Percentiles rank a stretch among this genome's conserved stretches.
Evolutionary conservation across 37 sponge, comb jelly and placozoan species (phyloP).

Genomic region (Lycopodina hypogea): DNA sequence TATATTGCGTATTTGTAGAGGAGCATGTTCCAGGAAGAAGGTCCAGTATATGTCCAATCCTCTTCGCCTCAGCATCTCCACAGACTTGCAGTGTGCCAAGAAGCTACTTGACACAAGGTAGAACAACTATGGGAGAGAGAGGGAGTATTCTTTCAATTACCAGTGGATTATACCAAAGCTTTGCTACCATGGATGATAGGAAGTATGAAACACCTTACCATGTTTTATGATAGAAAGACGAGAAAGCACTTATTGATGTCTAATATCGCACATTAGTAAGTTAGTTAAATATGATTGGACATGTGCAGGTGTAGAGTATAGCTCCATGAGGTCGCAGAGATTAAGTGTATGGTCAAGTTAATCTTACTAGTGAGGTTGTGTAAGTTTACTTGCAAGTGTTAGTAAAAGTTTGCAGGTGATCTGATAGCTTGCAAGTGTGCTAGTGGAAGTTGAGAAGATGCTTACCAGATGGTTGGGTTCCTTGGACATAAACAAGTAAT

Average conservation of each 20-base stretch:
- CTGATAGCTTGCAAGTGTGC: no score
- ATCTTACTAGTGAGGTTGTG: no score
- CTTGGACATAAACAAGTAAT: slow-evolving; percentile 49
- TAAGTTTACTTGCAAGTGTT: no score
- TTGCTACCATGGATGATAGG: neutral
- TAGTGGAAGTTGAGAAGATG: neutral
- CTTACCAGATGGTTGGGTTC: slow-evolving; percentile 71
- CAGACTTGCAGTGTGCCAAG: slow-evolving; percentile 29
- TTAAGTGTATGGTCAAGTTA: no score
- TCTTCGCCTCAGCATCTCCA: slow-evolving; percentile 55
- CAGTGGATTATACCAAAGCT: neutral
- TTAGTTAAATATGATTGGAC: no score
- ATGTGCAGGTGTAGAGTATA: no score
- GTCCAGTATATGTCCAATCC: slow-evolving; percentile 71
- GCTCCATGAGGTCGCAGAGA: no score
- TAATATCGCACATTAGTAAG: no score
- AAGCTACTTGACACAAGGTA: slow-evolving; percentile 67
- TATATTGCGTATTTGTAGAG: slow-evolving; percentile 28
- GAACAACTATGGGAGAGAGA: slow-evolving; percentile 44
- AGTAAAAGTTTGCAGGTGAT: no score
- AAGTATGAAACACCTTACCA: no score
- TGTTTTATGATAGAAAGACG: no score
- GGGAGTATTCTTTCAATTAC: neutral
- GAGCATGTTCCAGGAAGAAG: slow-evolving; percentile 46
- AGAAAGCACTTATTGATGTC: no score